Conservation (phyloP, 2,888 invertebrate genomes). For the Bursaphelenchus okinawaensis region DNA sequence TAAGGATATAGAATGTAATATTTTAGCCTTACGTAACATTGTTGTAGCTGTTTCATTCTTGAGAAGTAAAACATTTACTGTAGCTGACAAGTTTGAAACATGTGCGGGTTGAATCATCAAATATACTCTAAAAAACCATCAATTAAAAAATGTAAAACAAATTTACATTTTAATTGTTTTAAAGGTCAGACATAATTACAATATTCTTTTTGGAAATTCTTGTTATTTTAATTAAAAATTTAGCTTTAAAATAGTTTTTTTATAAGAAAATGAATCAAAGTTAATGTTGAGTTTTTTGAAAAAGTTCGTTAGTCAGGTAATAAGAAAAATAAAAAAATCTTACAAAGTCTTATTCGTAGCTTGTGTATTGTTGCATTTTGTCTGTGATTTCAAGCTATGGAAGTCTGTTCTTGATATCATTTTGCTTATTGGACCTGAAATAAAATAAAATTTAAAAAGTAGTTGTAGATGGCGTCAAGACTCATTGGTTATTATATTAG, state of each 20-base stretch:
- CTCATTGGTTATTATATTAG: no score
- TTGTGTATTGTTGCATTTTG: slow-evolving; percentile 1
- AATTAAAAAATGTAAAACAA: no score
- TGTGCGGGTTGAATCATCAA: neutral
- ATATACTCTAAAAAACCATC: neutral
- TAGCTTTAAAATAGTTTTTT: no score
- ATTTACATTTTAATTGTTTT: no score
- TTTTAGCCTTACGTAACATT: neutral
- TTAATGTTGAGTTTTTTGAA: no score
- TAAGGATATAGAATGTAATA: no score
- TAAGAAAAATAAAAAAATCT: neutral
- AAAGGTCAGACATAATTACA: no score
- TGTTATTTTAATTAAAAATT: no score
- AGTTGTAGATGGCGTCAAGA: no score
- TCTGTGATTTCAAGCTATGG: slow-evolving; percentile 4
- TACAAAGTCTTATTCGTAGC: neutral
- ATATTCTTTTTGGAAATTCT: no score
- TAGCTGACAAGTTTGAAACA: neutral
- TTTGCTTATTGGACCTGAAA: slow-evolving; percentile 6
- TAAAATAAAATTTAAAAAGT: neutral
- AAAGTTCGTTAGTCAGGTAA: no score
- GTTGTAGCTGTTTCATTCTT: neutral
- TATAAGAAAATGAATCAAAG: no score
- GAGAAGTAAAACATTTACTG: neutral
- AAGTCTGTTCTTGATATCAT: slow-evolving; percentile 5